phyloP scores from a whole-genome alignment of 2,113 vertebrate genomes.

The Peromyscus californicus region DNA sequence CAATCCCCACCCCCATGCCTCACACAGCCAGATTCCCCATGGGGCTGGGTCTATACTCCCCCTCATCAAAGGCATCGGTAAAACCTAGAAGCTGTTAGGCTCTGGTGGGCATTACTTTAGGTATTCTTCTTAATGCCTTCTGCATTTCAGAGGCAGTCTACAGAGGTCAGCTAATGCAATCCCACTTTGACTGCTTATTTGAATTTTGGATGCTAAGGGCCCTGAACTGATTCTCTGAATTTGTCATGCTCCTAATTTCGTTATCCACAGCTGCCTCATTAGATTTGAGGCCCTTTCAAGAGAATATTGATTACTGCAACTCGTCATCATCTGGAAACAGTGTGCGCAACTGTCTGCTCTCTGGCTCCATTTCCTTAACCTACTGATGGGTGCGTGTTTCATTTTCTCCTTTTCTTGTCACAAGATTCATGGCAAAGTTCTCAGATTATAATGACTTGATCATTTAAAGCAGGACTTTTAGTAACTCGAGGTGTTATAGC shows the following conservation, averaged over 20 bases:
- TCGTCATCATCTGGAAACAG: conserved; percentile 35
- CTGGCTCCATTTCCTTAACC: background rate
- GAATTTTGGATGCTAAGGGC: conserved; percentile 62
- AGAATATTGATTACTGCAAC: conserved; percentile 51
- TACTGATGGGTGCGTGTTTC: background rate
- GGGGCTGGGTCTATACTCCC: background rate
- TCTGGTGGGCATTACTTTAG: background rate
- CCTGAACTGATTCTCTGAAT: conserved; percentile 51
- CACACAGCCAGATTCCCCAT: background rate
- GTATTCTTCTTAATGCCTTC: conserved; percentile 14
- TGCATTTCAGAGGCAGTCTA: conserved; percentile 31
- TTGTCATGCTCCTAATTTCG: conserved; percentile 58
- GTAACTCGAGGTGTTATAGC: background rate
- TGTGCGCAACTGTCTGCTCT: background rate
- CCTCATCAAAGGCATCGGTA: background rate
- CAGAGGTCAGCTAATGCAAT: conserved; percentile 61
- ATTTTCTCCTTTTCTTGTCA: background rate
- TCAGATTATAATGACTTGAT: background rate
- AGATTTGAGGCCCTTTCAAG: conserved; percentile 54
- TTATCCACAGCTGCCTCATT: conserved; percentile 55
- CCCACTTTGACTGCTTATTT: conserved; percentile 66
- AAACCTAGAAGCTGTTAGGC: background rate
- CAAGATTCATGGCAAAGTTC: background rate
- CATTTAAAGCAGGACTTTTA: background rate
- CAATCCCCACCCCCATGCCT: background rate